A percentile compares a stretch with the other conserved stretches of the same genome.
Conservation (phyloP, 1,140 invertebrate species). For the Diabrotica undecimpunctata region DNA sequence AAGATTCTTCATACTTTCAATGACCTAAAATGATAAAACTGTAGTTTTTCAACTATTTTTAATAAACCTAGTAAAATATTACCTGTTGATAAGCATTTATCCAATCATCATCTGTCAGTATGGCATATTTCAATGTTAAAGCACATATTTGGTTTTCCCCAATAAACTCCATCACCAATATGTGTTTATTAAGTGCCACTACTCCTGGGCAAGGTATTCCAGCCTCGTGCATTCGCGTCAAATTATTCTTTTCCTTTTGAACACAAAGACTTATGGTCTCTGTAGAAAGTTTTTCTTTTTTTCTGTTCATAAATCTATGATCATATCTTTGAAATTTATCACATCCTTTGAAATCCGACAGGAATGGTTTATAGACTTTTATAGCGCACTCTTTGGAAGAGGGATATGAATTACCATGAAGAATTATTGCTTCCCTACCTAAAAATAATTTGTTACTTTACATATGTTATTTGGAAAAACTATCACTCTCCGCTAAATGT, state of each 20-base stretch:
- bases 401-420: slow-evolving; percentile 66
- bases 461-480: too few relatives aligned
- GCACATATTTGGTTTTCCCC: slow-evolving; percentile 73
- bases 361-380: slow-evolving; percentile 89
- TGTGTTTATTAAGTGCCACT: slow-evolving; percentile 76
- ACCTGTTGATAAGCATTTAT: slow-evolving; percentile 56
- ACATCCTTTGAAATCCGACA: slow-evolving; percentile 85
- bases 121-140: slow-evolving; percentile 77
- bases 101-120: slow-evolving; percentile 54
- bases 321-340: slow-evolving; percentile 88
- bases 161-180: slow-evolving; percentile 87
- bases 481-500: too few relatives aligned
- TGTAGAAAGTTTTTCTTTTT: slow-evolving; percentile 68
- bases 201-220: slow-evolving; percentile 78
- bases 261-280: slow-evolving; percentile 88
- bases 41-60: too few relatives aligned
- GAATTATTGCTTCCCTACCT: slow-evolving; percentile 83
- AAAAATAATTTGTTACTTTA: slow-evolving; percentile 52
- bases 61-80: background rate
- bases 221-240: slow-evolving; percentile 64
- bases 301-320: slow-evolving; percentile 69
- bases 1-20: slow-evolving; percentile 68
- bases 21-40: slow-evolving; percentile 46
- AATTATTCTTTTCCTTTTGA: slow-evolving; percentile 88
- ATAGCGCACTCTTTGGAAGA: slow-evolving; percentile 73